Evolutionary conservation across 2,113 vertebrate genomes (phyloP).

Genomic region (Neomonachus schauinslandi): DNA sequence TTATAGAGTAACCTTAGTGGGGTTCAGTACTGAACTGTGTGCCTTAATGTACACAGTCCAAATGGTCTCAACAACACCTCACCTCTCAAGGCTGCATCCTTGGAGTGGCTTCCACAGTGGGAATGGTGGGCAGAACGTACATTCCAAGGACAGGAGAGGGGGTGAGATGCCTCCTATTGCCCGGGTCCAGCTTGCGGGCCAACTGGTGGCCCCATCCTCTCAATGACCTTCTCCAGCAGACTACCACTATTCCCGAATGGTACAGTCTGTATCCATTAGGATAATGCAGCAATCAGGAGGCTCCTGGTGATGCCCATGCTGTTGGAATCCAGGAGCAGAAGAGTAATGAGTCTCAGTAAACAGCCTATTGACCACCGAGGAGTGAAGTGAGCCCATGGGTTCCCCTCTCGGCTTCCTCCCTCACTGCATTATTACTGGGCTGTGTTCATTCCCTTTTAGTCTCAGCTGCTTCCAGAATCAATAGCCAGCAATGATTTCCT

Average conservation of each 20-base stretch:
- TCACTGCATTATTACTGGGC: slow-evolving; percentile 47
- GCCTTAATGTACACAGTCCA: neutral
- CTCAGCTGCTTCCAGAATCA: slow-evolving; percentile 64
- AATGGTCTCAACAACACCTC: neutral
- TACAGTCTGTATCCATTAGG: slow-evolving; percentile 61
- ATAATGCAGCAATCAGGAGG: slow-evolving; percentile 62
- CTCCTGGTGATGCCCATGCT: slow-evolving; percentile 41
- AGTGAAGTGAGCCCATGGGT: slow-evolving; percentile 76
- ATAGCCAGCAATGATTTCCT: neutral
- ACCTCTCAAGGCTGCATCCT: neutral
- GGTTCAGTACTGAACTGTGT: neutral
- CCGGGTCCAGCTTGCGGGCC: neutral
- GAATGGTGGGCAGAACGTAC: neutral
- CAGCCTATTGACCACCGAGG: slow-evolving; percentile 71
- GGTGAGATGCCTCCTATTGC: neutral
- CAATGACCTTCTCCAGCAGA: neutral
- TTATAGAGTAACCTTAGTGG: neutral
- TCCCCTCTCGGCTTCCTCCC: slow-evolving; percentile 68
- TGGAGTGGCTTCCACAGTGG: too few relatives aligned
- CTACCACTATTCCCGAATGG: slow-evolving; percentile 50
- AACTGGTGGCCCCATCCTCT: neutral
- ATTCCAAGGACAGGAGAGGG: neutral
- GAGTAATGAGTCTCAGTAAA: slow-evolving; percentile 80
- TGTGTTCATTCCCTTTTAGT: slow-evolving; percentile 59
- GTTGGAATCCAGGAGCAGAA: slow-evolving; percentile 76